phyloP scores from a whole-genome alignment of 2,797 vertebrate genomes.

The Lateolabrax maculatus region DNA sequence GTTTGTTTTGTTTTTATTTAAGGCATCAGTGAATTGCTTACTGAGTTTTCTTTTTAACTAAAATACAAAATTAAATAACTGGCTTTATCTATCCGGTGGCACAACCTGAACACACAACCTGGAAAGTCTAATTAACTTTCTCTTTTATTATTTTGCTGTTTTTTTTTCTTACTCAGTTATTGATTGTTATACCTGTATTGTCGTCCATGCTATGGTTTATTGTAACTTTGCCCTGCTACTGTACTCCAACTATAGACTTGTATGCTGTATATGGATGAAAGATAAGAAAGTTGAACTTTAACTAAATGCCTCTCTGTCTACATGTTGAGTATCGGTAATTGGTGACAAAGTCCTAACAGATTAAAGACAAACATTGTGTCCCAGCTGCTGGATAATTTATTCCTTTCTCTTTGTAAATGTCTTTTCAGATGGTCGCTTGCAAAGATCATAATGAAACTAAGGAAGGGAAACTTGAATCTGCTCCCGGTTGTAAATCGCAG shows the following conservation, averaged over 20 bases:
- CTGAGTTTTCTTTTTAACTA: background rate
- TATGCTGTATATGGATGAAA: too few relatives aligned
- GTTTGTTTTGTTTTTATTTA: background rate
- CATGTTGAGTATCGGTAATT: too few relatives aligned
- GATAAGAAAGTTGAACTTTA: too few relatives aligned
- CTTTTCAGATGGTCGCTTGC: conserved; percentile 46
- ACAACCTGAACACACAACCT: background rate
- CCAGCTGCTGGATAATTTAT: conserved; percentile 39
- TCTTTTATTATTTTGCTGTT: background rate
- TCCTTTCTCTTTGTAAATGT: conserved; percentile 22
- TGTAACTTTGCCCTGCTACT: background rate
- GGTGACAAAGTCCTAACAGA: conserved; percentile 31
- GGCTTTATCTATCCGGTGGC: background rate
- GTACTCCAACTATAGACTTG: background rate
- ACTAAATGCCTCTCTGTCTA: too few relatives aligned
- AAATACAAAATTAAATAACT: background rate
- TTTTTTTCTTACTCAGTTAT: background rate
- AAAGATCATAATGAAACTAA: conserved; percentile 54
- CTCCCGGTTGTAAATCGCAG: conserved; percentile 28
- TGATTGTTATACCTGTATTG: too few relatives aligned
- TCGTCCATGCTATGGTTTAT: background rate
- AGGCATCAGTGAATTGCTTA: background rate
- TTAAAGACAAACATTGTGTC: conserved; percentile 22
- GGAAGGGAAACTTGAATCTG: conserved; percentile 51
- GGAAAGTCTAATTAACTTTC: background rate